Base-by-base conservation (phyloP, 2,797 vertebrate genomes). In the Huso huso region DNA sequence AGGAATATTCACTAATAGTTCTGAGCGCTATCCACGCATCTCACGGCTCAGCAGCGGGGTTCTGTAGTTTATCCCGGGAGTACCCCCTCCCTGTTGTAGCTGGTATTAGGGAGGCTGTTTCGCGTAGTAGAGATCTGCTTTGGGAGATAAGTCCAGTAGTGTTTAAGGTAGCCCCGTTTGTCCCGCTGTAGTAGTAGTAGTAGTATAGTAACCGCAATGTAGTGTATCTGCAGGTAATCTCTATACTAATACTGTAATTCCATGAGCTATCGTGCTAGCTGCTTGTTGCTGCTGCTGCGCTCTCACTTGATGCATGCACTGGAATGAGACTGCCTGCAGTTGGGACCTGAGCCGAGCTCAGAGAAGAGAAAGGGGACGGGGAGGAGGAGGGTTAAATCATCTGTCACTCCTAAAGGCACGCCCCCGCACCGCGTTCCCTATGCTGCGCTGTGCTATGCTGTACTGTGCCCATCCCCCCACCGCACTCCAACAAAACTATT, bases 251-350 rank as follows among this genome's bases (percentile, higher is more conserved):
- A 0, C 65, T 5, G 62, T 62, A 75, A 73, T 79, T 88, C 88
- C 87, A 85, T 89, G 87, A 86, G 85, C 83, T 80, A 81, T 83
- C 78, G 69, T 75, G 74, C 72, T 71, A 75, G 76, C 73, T 69
- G 77, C 50, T 75, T 71, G 65, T 74, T 81, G 78, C 76, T 78
- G 83, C 18, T 18, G 13, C 61, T 37, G 15, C 6, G 13, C 8
- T 62, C 9, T 76, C 80, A 76, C 80, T 86, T 81, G 79, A 78
- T 76, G 81, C 74, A 78, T 83, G 84, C 81, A 67, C 75, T 83
- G 86, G 84, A 89, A 87, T 87, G 85, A 86, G 83, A 81, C 72
- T 68, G 57, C 70, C 69, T 72, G 70, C 75, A 69, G 76, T 68
- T 77, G 73, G 37, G 37, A 37, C 37, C 37, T 4, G 37, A 37